Conservation (phyloP, 1,140 invertebrate genomes). For the Papilio polytes region DNA sequence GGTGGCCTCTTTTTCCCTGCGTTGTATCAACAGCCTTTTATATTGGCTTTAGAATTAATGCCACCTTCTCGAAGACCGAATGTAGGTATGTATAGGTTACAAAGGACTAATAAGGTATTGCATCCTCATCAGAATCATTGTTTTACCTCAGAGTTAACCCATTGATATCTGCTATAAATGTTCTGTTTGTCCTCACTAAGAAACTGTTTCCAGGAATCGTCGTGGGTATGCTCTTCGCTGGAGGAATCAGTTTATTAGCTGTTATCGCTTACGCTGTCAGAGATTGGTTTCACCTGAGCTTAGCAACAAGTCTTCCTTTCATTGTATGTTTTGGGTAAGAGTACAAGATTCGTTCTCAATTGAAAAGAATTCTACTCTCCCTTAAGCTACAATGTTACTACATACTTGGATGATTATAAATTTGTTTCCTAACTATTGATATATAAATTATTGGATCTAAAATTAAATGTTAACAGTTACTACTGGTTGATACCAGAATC, state of each 20-base stretch:
- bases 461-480: conserved; percentile 84
- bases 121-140: not conserved
- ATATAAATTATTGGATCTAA: not conserved
- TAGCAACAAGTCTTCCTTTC: conserved; percentile 89
- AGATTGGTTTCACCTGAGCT: conserved; percentile 87
- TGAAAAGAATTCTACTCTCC: not conserved
- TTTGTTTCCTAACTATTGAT: no score
- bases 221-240: conserved; percentile 88
- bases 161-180: no score
- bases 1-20: conserved; percentile 90
- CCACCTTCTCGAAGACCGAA: conserved; percentile 87
- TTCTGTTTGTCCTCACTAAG: no score
- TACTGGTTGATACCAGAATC: conserved; percentile 93
- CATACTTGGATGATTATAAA: no score
- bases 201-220: conserved; percentile 82
- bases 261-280: conserved; percentile 86
- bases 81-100: conserved; percentile 76
- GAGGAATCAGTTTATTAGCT: conserved; percentile 87
- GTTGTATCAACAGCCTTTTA: conserved; percentile 88
- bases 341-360: not conserved
- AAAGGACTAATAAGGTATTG: no score
- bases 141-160: no score
- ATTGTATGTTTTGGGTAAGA: conserved; percentile 85
- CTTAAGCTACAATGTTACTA: no score
- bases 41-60: conserved; percentile 88